These are phyloP conservation scores for Ficedula albicollis DNA, from an alignment of 2,797 vertebrate genomes.

Conservation along the genomic window DNA sequence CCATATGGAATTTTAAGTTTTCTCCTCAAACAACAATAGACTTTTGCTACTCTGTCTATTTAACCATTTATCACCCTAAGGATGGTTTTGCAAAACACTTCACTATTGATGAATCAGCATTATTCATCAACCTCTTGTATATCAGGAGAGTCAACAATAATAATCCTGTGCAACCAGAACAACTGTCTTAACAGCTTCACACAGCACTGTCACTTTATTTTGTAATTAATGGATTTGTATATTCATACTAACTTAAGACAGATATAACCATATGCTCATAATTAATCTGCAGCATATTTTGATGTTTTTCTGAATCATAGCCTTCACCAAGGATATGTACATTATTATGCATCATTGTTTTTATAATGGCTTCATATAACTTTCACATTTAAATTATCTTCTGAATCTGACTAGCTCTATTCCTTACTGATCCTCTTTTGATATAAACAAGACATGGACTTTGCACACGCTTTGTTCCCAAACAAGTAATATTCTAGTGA, in stretches of 20 bases:
- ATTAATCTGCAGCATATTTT: background rate
- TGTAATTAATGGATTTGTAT: background rate
- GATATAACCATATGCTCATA: background rate
- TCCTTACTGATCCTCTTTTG: background rate
- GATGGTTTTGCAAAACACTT: background rate
- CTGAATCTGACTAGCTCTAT: background rate
- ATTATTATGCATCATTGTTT: background rate
- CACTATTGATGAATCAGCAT: background rate
- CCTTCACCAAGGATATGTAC: background rate
- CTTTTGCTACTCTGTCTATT: background rate
- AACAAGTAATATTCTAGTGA: background rate
- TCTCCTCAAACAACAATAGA: background rate
- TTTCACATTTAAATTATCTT: background rate
- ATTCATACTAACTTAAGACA: background rate
- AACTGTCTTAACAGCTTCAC: background rate
- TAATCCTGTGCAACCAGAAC: background rate
- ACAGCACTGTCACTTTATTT: background rate
- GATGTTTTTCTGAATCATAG: slow-evolving; percentile 19
- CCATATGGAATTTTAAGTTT: background rate
- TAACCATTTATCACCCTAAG: background rate
- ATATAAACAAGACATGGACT: background rate
- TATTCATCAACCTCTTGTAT: background rate
- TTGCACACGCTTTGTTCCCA: background rate
- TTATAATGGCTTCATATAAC: background rate
- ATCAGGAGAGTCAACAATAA: background rate